phyloP scores from a whole-genome alignment of 2,888 invertebrate species.

The Aproaerema taeniolella region DNA sequence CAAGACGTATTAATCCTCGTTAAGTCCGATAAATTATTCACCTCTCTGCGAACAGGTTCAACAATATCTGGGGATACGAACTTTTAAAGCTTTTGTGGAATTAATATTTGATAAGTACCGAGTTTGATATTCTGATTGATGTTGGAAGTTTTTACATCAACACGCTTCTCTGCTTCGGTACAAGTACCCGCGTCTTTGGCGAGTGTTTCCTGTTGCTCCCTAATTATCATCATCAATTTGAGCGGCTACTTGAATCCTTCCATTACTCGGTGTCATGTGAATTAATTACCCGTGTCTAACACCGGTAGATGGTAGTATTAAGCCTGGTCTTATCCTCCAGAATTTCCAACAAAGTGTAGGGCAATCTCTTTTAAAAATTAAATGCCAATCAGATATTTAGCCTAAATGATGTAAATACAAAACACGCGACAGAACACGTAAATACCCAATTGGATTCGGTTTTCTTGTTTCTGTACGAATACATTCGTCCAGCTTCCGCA shows the following conservation, averaged over 20 bases:
- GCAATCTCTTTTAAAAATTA: too few relatives aligned
- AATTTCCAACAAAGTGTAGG: too few relatives aligned
- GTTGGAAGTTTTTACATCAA: conserved; percentile 5
- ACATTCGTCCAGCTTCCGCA: too few relatives aligned
- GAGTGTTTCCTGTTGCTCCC: too few relatives aligned
- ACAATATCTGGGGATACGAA: conserved; percentile 25
- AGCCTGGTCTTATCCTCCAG: too few relatives aligned
- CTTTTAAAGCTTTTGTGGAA: conserved; percentile 34
- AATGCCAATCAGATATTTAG: too few relatives aligned
- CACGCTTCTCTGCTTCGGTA: neutral
- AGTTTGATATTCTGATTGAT: conserved; percentile 9
- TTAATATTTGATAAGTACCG: conserved; percentile 24
- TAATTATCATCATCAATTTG: conserved; percentile 10
- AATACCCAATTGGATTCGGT: too few relatives aligned
- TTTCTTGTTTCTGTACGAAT: too few relatives aligned
- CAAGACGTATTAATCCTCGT: conserved; percentile 57
- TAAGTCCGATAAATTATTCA: conserved; percentile 64
- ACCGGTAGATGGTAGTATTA: conserved; percentile 4
- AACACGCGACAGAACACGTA: too few relatives aligned
- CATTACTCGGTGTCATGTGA: conserved; percentile 10
- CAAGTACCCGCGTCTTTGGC: too few relatives aligned
- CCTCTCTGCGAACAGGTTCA: conserved; percentile 26
- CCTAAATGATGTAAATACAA: too few relatives aligned
- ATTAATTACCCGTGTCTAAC: conserved; percentile 11
- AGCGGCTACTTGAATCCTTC: conserved; percentile 10